phyloP scores from a whole-genome alignment of 1,140 invertebrate genomes.

The Scylla paramamosain region DNA sequence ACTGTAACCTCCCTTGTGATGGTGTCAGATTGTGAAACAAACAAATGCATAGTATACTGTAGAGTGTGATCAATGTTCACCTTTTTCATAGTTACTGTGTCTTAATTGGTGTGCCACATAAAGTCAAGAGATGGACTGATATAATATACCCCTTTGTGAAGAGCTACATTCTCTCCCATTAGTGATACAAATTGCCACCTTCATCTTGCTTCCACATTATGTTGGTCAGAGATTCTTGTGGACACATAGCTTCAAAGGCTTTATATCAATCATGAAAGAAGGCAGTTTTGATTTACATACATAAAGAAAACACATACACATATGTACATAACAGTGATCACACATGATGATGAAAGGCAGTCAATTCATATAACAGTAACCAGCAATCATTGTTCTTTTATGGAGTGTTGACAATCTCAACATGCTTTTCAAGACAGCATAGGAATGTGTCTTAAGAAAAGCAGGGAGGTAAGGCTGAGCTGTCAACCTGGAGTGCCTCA shows the following conservation, averaged over 20 bases:
- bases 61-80: neutral
- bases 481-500: neutral
- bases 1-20: neutral
- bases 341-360: too few species aligned
- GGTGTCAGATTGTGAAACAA: neutral
- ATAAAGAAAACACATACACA: too few species aligned
- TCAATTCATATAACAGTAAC: too few species aligned
- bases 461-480: neutral
- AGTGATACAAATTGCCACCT: neutral
- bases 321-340: too few species aligned
- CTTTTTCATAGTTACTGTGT: neutral
- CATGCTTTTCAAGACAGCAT: neutral
- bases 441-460: too few species aligned
- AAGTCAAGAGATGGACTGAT: neutral
- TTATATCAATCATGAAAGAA: too few species aligned
- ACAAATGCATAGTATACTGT: neutral
- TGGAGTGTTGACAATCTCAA: neutral
- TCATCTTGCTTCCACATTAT: conserved; percentile 2
- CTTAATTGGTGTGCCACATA: neutral
- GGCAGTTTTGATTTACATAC: too few species aligned
- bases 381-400: too few species aligned
- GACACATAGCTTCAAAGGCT: too few species aligned
- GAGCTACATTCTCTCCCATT: neutral
- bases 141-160: neutral
- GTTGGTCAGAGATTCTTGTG: neutral